A percentile compares a stretch with the other conserved stretches of the same genome.
Evolutionary conservation across 2,113 vertebrate genomes (phyloP).

Genomic region (Sturnus vulgaris): DNA sequence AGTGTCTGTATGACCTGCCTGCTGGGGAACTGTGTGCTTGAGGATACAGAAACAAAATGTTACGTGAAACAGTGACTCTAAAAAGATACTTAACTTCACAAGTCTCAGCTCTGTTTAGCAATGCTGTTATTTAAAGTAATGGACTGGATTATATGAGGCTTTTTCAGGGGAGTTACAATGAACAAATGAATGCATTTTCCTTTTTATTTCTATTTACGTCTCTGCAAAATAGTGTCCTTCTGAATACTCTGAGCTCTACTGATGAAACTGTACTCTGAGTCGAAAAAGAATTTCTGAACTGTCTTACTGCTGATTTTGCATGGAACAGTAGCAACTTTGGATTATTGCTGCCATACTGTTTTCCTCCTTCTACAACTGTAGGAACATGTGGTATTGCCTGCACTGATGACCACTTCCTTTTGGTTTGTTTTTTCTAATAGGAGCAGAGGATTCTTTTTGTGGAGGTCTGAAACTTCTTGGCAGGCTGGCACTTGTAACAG

Average conservation of each 20-base stretch:
- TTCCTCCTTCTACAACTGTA: background rate
- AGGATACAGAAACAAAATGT: background rate
- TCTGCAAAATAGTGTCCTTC: background rate
- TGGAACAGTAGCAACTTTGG: background rate
- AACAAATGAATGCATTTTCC: background rate
- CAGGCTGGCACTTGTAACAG: slow-evolving; percentile 83
- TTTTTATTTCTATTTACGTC: background rate
- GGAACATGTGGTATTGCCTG: background rate
- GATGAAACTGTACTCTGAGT: background rate
- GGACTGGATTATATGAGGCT: background rate
- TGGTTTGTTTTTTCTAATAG: slow-evolving; percentile 22
- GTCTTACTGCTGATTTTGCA: background rate
- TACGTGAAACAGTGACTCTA: background rate
- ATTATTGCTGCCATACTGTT: background rate
- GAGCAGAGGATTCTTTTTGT: slow-evolving; percentile 55
- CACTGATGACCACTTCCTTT: background rate
- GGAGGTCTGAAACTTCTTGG: slow-evolving; percentile 85
- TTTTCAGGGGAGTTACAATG: background rate
- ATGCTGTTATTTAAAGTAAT: background rate
- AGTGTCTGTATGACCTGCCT: background rate
- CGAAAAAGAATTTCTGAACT: background rate
- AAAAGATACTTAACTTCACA: background rate
- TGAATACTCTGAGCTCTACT: background rate
- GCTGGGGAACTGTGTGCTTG: background rate
- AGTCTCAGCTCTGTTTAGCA: background rate